These are phyloP conservation scores for Orthosia incerta DNA, from an alignment of 2,888 invertebrate species.

Conservation along the genomic window DNA sequence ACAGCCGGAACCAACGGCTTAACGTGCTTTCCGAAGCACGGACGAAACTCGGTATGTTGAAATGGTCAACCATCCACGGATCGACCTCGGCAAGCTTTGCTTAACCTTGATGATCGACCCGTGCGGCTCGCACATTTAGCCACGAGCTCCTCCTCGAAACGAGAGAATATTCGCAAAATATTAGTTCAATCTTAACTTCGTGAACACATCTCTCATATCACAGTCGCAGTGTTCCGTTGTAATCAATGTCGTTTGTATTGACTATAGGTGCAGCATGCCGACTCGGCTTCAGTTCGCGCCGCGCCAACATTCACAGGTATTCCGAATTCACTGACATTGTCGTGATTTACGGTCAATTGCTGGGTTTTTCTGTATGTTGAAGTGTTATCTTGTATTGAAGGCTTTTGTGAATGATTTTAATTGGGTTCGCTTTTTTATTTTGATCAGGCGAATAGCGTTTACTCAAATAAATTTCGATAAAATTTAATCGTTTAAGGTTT, in stretches of 20 bases:
- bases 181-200: too few relatives aligned
- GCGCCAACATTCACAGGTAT: conserved; percentile 50
- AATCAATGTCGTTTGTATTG: conserved; percentile 80
- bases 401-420: conserved; percentile 24
- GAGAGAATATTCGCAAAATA: too few relatives aligned
- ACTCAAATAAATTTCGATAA: neutral
- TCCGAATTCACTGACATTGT: conserved; percentile 37
- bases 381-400: conserved; percentile 8
- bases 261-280: conserved; percentile 45
- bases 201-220: too few relatives aligned
- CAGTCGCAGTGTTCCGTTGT: conserved; percentile 55
- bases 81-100: too few relatives aligned
- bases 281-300: conserved; percentile 36
- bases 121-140: too few relatives aligned
- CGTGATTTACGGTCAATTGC: conserved; percentile 42
- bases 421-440: neutral
- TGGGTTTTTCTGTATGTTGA: conserved; percentile 26
- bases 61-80: too few relatives aligned
- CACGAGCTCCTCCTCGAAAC: too few relatives aligned
- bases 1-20: too few relatives aligned
- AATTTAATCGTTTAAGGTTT: neutral
- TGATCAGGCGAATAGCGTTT: neutral
- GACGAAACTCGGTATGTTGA: too few relatives aligned
- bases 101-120: too few relatives aligned
- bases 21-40: too few relatives aligned